Evolutionary conservation across 30 jellyfish, hydroid and myxozoan species (phyloP), one percentile per base, ranked within the genome.

Genomic region (Pseudorhiza aurosa): DNA sequence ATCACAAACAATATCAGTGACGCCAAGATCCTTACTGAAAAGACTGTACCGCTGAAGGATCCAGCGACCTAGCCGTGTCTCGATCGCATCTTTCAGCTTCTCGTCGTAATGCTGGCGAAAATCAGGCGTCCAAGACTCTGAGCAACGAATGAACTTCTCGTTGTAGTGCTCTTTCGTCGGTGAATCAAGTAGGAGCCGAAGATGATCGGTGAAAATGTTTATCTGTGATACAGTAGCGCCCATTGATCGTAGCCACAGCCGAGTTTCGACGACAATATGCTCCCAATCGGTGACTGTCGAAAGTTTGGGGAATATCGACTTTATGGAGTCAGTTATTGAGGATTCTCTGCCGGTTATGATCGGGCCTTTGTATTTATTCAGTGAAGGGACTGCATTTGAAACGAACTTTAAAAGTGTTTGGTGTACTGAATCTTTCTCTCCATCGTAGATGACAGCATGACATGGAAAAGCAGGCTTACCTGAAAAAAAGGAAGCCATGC

Each of bases 281-380:
- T 90, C 97, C 97, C 97, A 90, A 75, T 90, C 97, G 62, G 85
- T 70, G 35, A 90, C 91, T 7, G 89, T 93, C 21, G 81, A 70
- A 85, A 92, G 83, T 42, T 83, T 76, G 33, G 96, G 97, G 55
- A 90, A 84, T 10, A 47, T 65, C 14, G 83, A 45, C 19, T 64
- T 68, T 29, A 90, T 47, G 32, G 74, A 65, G 1, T 92, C 53
- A 8, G 96, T 51, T 30, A 83, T 21, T 2, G 88, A 21, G 17
- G 85, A 57, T 24, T 90, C 95, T 33, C 89, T 90, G 47, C 88
- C 85, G 10, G 93, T 84, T 0, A 90, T 62, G 24, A 90, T 86
- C 15, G 96, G 91, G 19, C 94, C 83, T 55, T 77, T 87, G 78
- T 65, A 75, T 64, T 44, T 58, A 15, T 82, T 68, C 1, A 90